phyloP scores from a whole-genome alignment of 2,888 invertebrate species.

The Limnephilus marmoratus region DNA sequence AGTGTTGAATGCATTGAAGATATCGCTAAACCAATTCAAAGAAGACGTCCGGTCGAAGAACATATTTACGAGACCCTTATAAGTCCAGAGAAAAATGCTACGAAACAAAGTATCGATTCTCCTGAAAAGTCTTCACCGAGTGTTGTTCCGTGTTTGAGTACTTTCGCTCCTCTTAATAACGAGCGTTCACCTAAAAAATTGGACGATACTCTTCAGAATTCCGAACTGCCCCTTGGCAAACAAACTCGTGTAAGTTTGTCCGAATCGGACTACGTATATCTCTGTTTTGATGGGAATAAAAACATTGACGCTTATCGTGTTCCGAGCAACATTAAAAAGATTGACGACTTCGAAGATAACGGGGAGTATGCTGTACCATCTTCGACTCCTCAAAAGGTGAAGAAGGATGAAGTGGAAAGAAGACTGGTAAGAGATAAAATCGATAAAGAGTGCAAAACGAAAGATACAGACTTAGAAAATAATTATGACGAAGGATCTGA shows the following conservation, averaged over 20 bases:
- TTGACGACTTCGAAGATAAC: slow-evolving; percentile 56
- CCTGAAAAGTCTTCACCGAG: slow-evolving; percentile 37
- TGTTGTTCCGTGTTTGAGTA: slow-evolving; percentile 48
- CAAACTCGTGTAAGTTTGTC: slow-evolving; percentile 71
- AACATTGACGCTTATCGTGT: slow-evolving; percentile 62
- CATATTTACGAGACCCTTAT: slow-evolving; percentile 80
- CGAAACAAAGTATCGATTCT: background rate
- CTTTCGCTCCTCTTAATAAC: slow-evolving; percentile 51
- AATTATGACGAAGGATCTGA: slow-evolving; percentile 62
- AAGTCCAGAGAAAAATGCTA: slow-evolving; percentile 46
- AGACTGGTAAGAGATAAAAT: slow-evolving; percentile 49
- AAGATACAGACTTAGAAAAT: slow-evolving; percentile 35
- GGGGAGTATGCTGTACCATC: slow-evolving; percentile 63
- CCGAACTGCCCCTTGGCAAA: slow-evolving; percentile 66
- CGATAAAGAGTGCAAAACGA: slow-evolving; percentile 39
- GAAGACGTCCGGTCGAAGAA: slow-evolving; percentile 71
- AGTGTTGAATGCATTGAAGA: slow-evolving; percentile 68
- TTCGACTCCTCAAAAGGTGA: slow-evolving; percentile 53
- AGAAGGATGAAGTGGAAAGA: slow-evolving; percentile 55
- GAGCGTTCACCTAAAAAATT: slow-evolving; percentile 13
- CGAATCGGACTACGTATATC: slow-evolving; percentile 76
- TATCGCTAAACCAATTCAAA: slow-evolving; percentile 18
- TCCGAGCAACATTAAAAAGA: slow-evolving; percentile 56
- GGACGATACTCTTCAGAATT: background rate
- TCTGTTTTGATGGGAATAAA: slow-evolving; percentile 71